phyloP scores from a whole-genome alignment of 2,113 vertebrate genomes.

The Atractosteus spatula region DNA sequence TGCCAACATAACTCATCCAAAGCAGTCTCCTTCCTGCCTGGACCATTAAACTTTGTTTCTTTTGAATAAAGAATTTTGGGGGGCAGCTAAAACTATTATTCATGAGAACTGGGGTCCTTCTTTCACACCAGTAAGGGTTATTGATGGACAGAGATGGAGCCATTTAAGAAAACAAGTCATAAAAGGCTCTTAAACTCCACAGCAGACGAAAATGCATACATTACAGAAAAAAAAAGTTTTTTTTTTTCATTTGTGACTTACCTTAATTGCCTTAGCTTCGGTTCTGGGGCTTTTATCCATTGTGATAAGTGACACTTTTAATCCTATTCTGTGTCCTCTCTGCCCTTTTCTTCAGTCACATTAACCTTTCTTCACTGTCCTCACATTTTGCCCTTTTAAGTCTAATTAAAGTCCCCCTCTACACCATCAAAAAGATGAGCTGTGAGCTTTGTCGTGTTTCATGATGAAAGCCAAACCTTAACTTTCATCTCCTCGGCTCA shows the following conservation, averaged over 20 bases:
- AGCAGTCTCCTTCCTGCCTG: too few species aligned
- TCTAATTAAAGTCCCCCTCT: conserved; percentile 48
- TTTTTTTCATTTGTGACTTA: conserved; percentile 45
- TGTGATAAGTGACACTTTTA: conserved; percentile 53
- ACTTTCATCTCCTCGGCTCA: not conserved
- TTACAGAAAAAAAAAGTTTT: too few species aligned
- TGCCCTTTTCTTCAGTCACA: conserved; percentile 61
- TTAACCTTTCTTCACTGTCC: conserved; percentile 61
- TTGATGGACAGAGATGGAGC: not conserved
- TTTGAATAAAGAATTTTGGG: too few species aligned
- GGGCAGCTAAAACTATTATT: too few species aligned
- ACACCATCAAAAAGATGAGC: conserved; percentile 22
- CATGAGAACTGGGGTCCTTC: too few species aligned
- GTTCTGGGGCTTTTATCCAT: conserved; percentile 34
- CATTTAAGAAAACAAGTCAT: not conserved
- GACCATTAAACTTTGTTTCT: too few species aligned
- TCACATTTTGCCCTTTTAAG: conserved; percentile 50
- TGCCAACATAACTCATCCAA: too few species aligned
- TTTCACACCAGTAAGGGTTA: not conserved
- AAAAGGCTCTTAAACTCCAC: conserved; percentile 1
- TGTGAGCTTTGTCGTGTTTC: not conserved
- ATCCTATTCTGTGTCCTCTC: conserved; percentile 41
- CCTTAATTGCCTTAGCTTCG: conserved; percentile 50
- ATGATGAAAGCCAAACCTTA: not conserved
- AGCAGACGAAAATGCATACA: conserved; percentile 4